These are phyloP conservation scores for Epinotia bilunana DNA, from an alignment of 2,888 invertebrate species.

Conservation along the genomic window DNA sequence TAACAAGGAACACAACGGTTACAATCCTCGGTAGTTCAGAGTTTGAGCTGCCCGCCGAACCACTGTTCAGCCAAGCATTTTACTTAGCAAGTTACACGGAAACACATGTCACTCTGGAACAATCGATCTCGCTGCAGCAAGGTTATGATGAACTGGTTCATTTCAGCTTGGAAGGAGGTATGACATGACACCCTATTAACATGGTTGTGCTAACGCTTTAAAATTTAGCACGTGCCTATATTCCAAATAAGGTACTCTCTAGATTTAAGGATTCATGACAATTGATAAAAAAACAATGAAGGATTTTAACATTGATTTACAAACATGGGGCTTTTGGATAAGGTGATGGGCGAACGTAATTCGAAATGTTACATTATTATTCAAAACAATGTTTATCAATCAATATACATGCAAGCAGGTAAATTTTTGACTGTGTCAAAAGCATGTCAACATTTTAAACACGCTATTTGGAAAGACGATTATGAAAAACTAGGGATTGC, in stretches of 20 bases:
- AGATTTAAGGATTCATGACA: not conserved
- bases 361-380: too few species aligned
- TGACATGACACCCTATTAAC: conserved; percentile 26
- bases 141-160: conserved; percentile 68
- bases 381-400: too few species aligned
- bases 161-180: conserved; percentile 71
- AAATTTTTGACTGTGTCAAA: too few species aligned
- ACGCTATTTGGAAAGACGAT: not conserved
- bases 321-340: too few species aligned
- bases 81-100: conserved; percentile 74
- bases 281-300: not conserved
- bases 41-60: conserved; percentile 74
- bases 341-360: too few species aligned
- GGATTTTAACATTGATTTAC: too few species aligned
- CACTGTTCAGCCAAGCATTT: conserved; percentile 72
- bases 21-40: conserved; percentile 66
- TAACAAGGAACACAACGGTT: conserved; percentile 57
- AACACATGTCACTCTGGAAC: conserved; percentile 56
- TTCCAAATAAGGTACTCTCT: not conserved
- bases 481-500: not conserved
- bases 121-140: conserved; percentile 62
- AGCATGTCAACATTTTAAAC: too few species aligned
- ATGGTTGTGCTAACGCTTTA: not conserved
- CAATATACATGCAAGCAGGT: too few species aligned
- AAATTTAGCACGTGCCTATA: not conserved